Base-by-base conservation (phyloP, 2,888 invertebrate species). In the Melolontha melolontha region DNA sequence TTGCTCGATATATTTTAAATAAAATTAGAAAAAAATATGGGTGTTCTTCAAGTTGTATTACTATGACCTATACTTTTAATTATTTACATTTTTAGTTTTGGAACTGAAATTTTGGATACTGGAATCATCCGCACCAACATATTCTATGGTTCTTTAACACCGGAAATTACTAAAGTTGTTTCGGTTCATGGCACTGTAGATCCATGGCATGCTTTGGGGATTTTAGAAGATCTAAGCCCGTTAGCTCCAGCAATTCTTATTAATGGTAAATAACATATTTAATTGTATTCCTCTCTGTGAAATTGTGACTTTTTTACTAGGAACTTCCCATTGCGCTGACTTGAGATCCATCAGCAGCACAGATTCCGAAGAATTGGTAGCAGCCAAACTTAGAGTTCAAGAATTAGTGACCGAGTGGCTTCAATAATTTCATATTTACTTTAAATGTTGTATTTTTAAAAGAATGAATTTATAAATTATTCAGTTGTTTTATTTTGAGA, bases 141-240 rank as follows among this genome's bases (percentile, higher is more conserved):
- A 7, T 54, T 69, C 5, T 71, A 71, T 27, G 71, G 69, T 1
- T 59, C 51, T n/a, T 47, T 69, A 22, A 40, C 57, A 14, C 69
- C 69, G 4, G 54, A 67, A 47, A 54, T 71, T 10, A 67, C 66
- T 10, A 64, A 69, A 22, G 54, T 69, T 2, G 69, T 71, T 49
- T 69, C 64, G 1, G 71, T 71, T 29, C 64, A 71, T 52, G 71
- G 71, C 2, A 85, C 86, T 40, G 76, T 87, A 55, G 89, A 89
- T 77, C 89, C 89, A 1, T 89, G 88, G 86, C 86, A 87, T 73
- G 80, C 80, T 34, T 78, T 89, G 1, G 85, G 88, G 5, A 78
- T 88, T 17, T 77, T 86, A 11, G 79, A 85, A 73, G 85, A 86
- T 74, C 71, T 66, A 2, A 70, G 71, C 52, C 59, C 65, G 29